Conservation (phyloP, 2,888 invertebrate species). For the Odontocerum albicorne region DNA sequence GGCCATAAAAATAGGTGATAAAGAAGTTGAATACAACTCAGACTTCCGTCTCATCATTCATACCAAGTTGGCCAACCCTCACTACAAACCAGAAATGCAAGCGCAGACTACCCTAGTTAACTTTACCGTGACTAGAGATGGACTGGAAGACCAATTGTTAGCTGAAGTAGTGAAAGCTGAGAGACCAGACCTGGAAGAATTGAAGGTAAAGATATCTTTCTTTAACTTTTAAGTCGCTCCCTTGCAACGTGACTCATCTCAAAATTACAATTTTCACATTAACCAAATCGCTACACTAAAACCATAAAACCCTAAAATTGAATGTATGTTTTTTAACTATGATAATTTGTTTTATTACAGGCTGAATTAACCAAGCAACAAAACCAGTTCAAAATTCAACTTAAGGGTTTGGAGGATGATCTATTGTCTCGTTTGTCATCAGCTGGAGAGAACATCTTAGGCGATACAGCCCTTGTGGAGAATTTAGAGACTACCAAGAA, state of each 20-base stretch:
- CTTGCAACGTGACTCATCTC: too few species aligned
- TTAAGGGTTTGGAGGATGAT: conserved; percentile 92
- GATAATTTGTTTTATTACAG: conserved; percentile 40
- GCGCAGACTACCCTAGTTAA: conserved; percentile 96
- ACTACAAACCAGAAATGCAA: conserved; percentile 98
- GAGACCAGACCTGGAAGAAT: conserved; percentile 91
- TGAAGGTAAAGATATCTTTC: conserved; percentile 60
- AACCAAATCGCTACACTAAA: too few species aligned
- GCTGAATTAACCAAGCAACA: conserved; percentile 94
- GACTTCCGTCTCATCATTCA: conserved; percentile 87
- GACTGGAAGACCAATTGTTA: conserved; percentile 91
- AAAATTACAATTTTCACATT: too few species aligned
- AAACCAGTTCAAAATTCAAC: conserved; percentile 94
- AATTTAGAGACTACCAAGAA: conserved; percentile 95
- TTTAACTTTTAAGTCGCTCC: too few species aligned
- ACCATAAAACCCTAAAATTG: background rate
- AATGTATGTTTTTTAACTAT: background rate
- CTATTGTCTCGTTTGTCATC: conserved; percentile 86
- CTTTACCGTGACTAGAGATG: conserved; percentile 95
- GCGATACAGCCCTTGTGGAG: conserved; percentile 93
- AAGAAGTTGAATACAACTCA: conserved; percentile 92
- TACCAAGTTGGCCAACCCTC: conserved; percentile 95
- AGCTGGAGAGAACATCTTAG: conserved; percentile 90
- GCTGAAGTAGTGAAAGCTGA: conserved; percentile 98
- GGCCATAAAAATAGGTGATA: conserved; percentile 95